These are phyloP conservation scores for Centruroides sculpturatus DNA, from an alignment of 1,140 invertebrate genomes.

Conservation along the genomic window DNA sequence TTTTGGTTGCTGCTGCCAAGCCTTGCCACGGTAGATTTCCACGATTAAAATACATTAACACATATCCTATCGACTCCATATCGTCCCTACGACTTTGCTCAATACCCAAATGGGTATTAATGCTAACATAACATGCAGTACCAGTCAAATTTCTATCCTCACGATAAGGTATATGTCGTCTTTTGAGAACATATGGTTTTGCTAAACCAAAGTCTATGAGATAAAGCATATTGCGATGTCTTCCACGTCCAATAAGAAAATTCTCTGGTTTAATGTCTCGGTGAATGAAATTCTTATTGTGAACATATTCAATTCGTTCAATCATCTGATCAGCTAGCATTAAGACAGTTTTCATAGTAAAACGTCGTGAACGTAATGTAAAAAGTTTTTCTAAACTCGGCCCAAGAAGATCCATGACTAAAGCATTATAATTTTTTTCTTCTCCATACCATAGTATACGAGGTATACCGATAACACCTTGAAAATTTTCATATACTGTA, in stretches of 20 bases:
- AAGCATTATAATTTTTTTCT: background rate
- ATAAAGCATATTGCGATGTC: constrained; percentile 29
- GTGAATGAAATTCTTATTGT: constrained; percentile 16
- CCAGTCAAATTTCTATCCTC: constrained; percentile 44
- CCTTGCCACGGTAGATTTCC: constrained; percentile 40
- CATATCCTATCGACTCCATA: constrained; percentile 92
- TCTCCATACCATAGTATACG: background rate
- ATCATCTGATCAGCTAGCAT: background rate
- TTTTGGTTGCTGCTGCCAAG: constrained; percentile 41
- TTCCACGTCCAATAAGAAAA: constrained; percentile 10
- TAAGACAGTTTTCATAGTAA: background rate
- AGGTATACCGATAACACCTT: background rate
- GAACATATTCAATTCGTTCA: background rate
- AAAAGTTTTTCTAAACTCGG: background rate
- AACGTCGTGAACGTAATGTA: background rate
- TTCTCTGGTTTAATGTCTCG: constrained; percentile 16
- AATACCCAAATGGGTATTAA: constrained; percentile 20
- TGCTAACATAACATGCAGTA: constrained; percentile 31
- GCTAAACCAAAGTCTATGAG: constrained; percentile 42
- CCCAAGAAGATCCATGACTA: background rate
- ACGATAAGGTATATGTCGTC: constrained; percentile 39
- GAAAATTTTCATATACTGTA: background rate
- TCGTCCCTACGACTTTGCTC: constrained; percentile 65
- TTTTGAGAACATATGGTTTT: constrained; percentile 42
- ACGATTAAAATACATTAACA: constrained; percentile 39